phyloP scores from a whole-genome alignment of 2,888 invertebrate genomes.

The Clostera curtula region DNA sequence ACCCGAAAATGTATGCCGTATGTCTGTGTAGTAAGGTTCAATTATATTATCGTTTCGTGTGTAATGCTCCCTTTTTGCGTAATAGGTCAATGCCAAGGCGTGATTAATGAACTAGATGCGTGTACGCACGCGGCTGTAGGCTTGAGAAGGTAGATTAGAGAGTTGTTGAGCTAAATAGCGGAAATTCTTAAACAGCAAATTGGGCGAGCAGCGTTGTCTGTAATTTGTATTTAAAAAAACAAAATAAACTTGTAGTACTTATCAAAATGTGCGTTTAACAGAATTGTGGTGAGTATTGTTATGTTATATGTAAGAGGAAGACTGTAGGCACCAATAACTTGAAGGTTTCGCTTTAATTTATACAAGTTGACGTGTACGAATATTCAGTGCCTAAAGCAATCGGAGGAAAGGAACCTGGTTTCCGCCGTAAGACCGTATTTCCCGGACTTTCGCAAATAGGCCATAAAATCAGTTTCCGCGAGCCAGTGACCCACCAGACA shows the following conservation, averaged over 20 bases:
- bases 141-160: not conserved
- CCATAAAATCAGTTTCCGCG: conserved; percentile 45
- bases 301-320: too few species aligned
- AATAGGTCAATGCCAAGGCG: conserved; percentile 37
- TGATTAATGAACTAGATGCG: conserved; percentile 22
- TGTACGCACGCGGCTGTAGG: conserved; percentile 13
- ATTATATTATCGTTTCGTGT: conserved; percentile 21
- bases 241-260: too few species aligned
- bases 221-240: too few species aligned
- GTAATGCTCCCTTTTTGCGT: conserved; percentile 20
- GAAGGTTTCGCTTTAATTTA: too few species aligned
- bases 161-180: too few species aligned
- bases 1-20: conserved; percentile 13
- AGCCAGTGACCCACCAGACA: conserved; percentile 49
- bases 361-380: conserved; percentile 12
- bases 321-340: too few species aligned
- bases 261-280: too few species aligned
- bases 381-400: conserved; percentile 17
- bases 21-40: conserved; percentile 13
- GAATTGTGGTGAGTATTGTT: too few species aligned
- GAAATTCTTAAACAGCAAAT: not conserved
- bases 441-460: conserved; percentile 41
- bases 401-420: conserved; percentile 32
- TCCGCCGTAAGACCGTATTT: conserved; percentile 32
- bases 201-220: too few species aligned